Percentiles rank a stretch among this genome's conserved stretches.
Evolutionary conservation across 1,140 invertebrate species (phyloP).

Genomic region (Aphaenogaster floridana): DNA sequence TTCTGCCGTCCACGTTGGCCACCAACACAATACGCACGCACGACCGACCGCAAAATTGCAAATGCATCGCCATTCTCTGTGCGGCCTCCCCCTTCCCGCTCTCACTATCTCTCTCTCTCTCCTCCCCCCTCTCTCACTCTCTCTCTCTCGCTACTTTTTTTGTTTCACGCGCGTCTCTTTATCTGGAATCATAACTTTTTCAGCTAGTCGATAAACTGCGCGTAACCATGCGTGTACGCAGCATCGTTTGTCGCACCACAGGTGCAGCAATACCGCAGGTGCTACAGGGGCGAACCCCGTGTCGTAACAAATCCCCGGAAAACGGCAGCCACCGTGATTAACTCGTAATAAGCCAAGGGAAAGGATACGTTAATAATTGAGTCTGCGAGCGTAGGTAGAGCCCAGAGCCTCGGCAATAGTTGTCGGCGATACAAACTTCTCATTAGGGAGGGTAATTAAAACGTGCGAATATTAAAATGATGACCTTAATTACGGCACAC

Average conservation of each 20-base stretch:
- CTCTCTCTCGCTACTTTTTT: constrained; percentile 25
- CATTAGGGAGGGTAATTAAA: constrained; percentile 54
- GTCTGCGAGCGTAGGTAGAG: constrained; percentile 25
- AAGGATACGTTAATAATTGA: constrained; percentile 64
- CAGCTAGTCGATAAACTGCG: constrained; percentile 63
- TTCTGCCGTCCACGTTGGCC: constrained; percentile 59
- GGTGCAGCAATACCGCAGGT: constrained; percentile 60
- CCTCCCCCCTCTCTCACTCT: not conserved
- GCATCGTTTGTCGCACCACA: constrained; percentile 36
- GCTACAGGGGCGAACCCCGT: constrained; percentile 30
- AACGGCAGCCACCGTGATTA: constrained; percentile 51
- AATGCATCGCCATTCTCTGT: constrained; percentile 60
- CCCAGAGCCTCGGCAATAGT: constrained; percentile 40
- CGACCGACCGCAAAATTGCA: constrained; percentile 73
- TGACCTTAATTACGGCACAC: constrained; percentile 51
- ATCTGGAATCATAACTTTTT: constrained; percentile 66
- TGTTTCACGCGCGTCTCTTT: constrained; percentile 60
- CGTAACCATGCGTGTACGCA: constrained; percentile 64
- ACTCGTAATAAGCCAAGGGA: constrained; percentile 47
- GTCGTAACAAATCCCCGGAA: constrained; percentile 53
- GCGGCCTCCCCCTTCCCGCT: not conserved
- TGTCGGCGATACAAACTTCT: constrained; percentile 50
- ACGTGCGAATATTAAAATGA: constrained; percentile 55
- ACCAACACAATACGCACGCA: constrained; percentile 73
- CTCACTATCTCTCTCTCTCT: not conserved